Conservation (phyloP, 2,888 invertebrate genomes). For the Mesorhabditis spiculigera region DNA sequence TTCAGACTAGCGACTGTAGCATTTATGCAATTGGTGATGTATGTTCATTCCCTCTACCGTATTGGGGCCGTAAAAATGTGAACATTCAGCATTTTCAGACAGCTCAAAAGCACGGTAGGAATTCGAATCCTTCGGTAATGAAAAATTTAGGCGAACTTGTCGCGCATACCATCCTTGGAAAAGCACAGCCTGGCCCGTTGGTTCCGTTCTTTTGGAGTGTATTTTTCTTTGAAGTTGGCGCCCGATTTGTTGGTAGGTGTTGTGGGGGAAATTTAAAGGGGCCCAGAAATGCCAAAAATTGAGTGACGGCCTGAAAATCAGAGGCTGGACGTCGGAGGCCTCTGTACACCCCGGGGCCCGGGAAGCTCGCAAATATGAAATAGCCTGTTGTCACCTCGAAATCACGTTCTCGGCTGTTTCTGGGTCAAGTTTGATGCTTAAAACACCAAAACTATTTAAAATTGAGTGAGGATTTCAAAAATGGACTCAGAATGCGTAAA, state of each 20-base stretch:
- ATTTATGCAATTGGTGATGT: constrained; percentile 90
- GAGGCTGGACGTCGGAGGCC: not conserved
- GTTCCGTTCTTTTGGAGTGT: constrained; percentile 92
- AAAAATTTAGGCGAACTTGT: constrained; percentile 27
- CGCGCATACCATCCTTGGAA: constrained; percentile 69
- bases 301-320: not conserved
- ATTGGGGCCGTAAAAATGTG: constrained; percentile 62
- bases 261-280: not conserved
- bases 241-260: constrained; percentile 72
- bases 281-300: not conserved
- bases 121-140: too few species aligned
- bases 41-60: constrained; percentile 79
- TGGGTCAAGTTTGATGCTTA: too few species aligned
- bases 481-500: too few species aligned
- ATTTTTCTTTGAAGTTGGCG: constrained; percentile 78
- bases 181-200: constrained; percentile 62
- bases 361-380: not conserved
- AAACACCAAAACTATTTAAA: too few species aligned
- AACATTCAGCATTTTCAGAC: constrained; percentile 86
- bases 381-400: too few species aligned
- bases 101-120: constrained; percentile 79
- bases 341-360: not conserved
- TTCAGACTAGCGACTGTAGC: constrained; percentile 65
- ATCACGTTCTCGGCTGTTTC: too few species aligned
- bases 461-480: too few species aligned